Base-by-base conservation (phyloP, 2,113 vertebrate species). In the Anthoscopus minutus region DNA sequence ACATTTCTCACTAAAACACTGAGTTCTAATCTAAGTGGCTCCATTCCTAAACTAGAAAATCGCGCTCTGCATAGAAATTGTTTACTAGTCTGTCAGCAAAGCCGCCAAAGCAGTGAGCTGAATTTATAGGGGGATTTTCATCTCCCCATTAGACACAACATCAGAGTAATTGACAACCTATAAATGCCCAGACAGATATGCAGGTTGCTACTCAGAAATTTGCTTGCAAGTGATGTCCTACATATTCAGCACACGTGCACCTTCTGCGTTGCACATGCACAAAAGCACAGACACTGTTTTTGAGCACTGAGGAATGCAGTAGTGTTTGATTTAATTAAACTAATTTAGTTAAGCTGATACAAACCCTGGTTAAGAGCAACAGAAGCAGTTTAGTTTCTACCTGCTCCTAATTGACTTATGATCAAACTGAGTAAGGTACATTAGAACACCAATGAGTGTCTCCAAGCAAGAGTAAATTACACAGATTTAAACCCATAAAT, bases 21-120 rank as follows among this genome's bases (percentile, higher is more conserved):
- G 93, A 95, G 93, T 96, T 96, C 93, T 93, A 92, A 93, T 96
- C 92, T 90, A 89, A 96, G 93, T 95, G 90, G 90, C 92, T 97
- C 76, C 70, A 79, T 95, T 96, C 95, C 96, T 97, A 92, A 96
- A 88, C 85, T 72, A 92, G 93, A 86, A 96, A 97, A 97, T 93
- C 45, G 1, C 92, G 62, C 73, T 86, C 88, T 81, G 82, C 88
- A 94, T 64, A 61, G 80, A 96, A 95, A 95, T 83, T 88, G 85
- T 94, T 97, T 88, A 89, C 93, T 64, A 94, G 80, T 66, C 93
- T 96, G 96, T 83, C 90, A 94, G 95, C 72, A 86, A 65, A 88
- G 85, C 82, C 17, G 8, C 77, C 92, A 86, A 78, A 95, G 83
- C 81, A 87, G 87, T 1, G 3, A 58, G 48, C 44, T 74, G 72